Percentiles rank a stretch among this genome's conserved stretches.
These are phyloP conservation scores for Drosophila sechellia DNA, from an alignment of 1,140 invertebrate genomes.

Conservation along the genomic window DNA sequence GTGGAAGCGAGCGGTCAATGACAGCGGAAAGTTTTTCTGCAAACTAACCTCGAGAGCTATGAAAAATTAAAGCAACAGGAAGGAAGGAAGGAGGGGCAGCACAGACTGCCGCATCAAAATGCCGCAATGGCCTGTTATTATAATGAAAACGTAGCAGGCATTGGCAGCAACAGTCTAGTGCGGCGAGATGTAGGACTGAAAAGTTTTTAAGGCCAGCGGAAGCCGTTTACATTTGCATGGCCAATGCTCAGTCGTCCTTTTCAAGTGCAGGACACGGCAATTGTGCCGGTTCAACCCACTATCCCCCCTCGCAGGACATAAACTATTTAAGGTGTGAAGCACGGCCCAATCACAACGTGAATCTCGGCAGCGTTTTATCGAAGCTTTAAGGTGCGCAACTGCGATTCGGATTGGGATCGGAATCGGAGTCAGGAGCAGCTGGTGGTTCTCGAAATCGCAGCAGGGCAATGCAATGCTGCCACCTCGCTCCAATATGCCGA, in stretches of 20 bases:
- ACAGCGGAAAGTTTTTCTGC: constrained; percentile 74
- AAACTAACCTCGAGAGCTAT: constrained; percentile 73
- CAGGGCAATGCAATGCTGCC: not conserved
- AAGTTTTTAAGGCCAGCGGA: constrained; percentile 23
- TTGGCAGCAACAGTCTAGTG: constrained; percentile 27
- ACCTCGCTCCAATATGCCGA: constrained; percentile 53
- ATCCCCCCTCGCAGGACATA: constrained; percentile 20
- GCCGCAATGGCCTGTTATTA: constrained; percentile 76
- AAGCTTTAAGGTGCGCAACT: constrained; percentile 34
- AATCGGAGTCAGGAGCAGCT: constrained; percentile 16
- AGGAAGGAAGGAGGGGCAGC: not conserved
- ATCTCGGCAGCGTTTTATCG: constrained; percentile 25
- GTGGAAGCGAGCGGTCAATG: constrained; percentile 65
- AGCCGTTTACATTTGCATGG: constrained; percentile 58
- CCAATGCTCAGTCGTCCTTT: constrained; percentile 49
- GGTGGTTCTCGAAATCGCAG: constrained; percentile 50
- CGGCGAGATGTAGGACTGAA: constrained; percentile 6
- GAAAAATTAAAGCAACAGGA: constrained; percentile 79
- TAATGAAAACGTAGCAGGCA: constrained; percentile 69
- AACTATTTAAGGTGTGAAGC: constrained; percentile 45
- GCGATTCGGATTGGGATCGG: constrained; percentile 3
- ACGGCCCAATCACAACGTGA: constrained; percentile 9
- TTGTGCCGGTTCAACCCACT: not conserved
- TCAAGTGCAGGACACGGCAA: constrained; percentile 39
- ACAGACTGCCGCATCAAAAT: constrained; percentile 67